phyloP scores from a whole-genome alignment of 2,113 vertebrate species.

The Neopipo cinnamomea region DNA sequence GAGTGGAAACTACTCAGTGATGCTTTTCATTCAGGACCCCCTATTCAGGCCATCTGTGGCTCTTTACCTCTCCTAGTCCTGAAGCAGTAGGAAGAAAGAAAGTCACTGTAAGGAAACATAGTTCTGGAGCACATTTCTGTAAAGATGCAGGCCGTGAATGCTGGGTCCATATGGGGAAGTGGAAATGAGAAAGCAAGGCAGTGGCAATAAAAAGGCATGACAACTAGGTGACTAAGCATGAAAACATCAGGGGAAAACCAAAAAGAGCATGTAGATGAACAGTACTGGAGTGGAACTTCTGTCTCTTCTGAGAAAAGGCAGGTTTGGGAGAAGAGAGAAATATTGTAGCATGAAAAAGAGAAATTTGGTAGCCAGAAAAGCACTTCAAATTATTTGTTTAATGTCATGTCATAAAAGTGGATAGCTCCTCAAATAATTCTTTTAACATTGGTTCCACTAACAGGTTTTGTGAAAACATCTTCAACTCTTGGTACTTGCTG shows the following conservation, averaged over 20 bases:
- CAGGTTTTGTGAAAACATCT: neutral
- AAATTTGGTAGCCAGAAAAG: neutral
- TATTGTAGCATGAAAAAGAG: neutral
- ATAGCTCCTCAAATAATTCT: fast-evolving
- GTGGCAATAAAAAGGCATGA: neutral
- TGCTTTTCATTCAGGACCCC: neutral
- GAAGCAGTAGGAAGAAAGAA: neutral
- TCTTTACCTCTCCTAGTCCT: neutral
- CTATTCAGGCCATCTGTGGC: no score
- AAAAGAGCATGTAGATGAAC: neutral
- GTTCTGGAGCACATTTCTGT: neutral
- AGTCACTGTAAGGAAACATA: neutral
- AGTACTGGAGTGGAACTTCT: neutral
- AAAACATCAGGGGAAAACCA: neutral
- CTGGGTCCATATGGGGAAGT: neutral
- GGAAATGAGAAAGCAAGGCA: neutral
- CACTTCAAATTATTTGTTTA: neutral
- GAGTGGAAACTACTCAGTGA: fast-evolving
- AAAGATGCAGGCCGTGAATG: neutral
- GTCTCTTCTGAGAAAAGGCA: neutral
- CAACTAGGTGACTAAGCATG: neutral
- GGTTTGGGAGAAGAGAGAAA: neutral
- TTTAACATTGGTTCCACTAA: neutral
- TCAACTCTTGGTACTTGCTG: neutral
- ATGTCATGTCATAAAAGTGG: neutral